Evolutionary conservation across 2,797 vertebrate species (phyloP), one percentile per base, ranked within the genome.

Genomic region (Balearica regulorum): DNA sequence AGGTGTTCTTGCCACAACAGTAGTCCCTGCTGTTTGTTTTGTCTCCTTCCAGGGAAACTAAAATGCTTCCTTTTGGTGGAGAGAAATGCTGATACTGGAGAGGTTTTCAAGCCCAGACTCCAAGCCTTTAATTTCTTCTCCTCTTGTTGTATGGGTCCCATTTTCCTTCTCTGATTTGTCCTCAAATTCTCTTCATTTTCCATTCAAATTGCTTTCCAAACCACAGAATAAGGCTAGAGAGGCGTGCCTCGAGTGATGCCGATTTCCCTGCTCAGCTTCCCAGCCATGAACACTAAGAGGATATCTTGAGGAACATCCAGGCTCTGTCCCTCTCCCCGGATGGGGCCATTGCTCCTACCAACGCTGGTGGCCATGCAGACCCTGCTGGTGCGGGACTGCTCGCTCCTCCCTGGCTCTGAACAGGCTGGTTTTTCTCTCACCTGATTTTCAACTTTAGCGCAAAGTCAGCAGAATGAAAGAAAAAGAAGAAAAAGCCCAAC

Each of bases 1-100:
- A 96, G 94, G 94, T 96, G 89, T 60, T 96, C 94, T 85, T 94
- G 89, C 94, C 95, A 92, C 84, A 89, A 88, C 94, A 96, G 83
- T 71, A 72, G 72, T 55, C 39, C 89, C 89, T 65, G 84, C 94
- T 96, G 90, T 61, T 95, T 89, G 5, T 92, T 92, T 88, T 87
- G 79, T 83, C 94, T 95, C 65, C 84, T 96, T 93, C 54, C 83
- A 95, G 81, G 54, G 83, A 95, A 95, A 93, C 92, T 95, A 89
- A 95, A 96, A 92, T 57, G 14, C 86, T 94, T 90, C 86, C 81
- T 95, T 89, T 94, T 77, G 44, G 21, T 92, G 83, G 31, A 51
- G 20, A 94, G 48, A 84, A 89, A 77, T 35, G 53, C 29, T 93
- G 51, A 49, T 89, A 84, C 64, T 64, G 61, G 93, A 78, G 78